Base-by-base conservation (phyloP, 2,888 invertebrate genomes). In the Philereme vetulata region DNA sequence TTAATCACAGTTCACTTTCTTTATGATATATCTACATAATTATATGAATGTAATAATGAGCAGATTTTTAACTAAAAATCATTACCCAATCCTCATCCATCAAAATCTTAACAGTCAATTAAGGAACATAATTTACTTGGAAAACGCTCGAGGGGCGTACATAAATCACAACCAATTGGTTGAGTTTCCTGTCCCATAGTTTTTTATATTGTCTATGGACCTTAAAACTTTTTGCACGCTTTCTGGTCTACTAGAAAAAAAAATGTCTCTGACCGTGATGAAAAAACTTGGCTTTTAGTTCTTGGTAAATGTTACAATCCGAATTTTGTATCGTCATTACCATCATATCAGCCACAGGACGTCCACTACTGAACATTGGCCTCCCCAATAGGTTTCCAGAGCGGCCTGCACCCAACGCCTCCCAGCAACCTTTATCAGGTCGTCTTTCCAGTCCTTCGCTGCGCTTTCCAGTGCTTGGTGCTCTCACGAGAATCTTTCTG, bases 91-190 rank as follows among this genome's bases (percentile, higher is more conserved):
- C 44, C 40, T 52, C 60, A 67, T 67, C 55, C 62, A 67, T 70
- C 70, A 70, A 66, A 66, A 60, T 60, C 68, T 71, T 72, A 74
- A 70, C 71, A 70, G 72, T 66, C 72, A 72, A 76, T 77, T 77
- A 75, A 71, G 67, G 60, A 58, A 65, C 65, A 69, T 67, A 74
- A 75, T 73, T 74, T 74, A 72, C 72, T 73, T 66, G 64, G 70
- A 72, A 74, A 66, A 64, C 56, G 63, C 65, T 67, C 51, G 65
- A 63, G 62, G 62, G 67, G 67, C 67, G 58, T 60, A 40, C 58
- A 71, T 72, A 72, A 72, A 72, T 71, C 71, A 71, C 64, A 60
- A 45, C 66, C 69, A 75, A 74, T 71, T 70, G 68, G 59, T 64
- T 57, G 54, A 49, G 70, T 73, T 72, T 74, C 74, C 72, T 72